A percentile compares a stretch with the other conserved stretches of the same genome.
phyloP scores from a whole-genome alignment of 2,888 invertebrate genomes.

The Meganola albula region DNA sequence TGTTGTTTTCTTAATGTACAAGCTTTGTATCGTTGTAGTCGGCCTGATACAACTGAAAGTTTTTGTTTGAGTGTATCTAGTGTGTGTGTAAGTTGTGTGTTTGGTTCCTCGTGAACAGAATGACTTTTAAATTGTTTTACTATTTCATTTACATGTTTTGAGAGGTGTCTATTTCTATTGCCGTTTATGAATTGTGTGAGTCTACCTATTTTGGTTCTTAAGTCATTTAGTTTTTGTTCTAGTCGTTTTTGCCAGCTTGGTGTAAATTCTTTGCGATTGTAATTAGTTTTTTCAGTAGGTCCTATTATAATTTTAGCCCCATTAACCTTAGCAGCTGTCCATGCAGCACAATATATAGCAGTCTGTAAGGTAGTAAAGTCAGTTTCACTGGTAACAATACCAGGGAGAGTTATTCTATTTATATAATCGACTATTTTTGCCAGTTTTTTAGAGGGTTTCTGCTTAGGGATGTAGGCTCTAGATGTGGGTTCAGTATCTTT shows the following conservation, averaged over 20 bases:
- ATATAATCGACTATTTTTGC: neutral
- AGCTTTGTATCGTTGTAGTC: neutral
- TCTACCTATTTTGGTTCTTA: neutral
- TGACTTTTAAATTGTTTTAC: neutral
- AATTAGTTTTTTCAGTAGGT: neutral
- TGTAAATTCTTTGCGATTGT: too few relatives aligned
- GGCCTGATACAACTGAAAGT: neutral
- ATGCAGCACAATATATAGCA: neutral
- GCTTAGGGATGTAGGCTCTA: neutral
- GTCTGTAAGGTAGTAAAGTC: neutral
- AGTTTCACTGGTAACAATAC: neutral
- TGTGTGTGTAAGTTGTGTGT: neutral
- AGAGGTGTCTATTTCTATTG: neutral
- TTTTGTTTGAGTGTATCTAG: conserved; percentile 4
- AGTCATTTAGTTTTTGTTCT: neutral
- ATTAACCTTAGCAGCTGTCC: neutral
- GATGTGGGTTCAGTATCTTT: neutral
- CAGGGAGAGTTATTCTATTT: neutral
- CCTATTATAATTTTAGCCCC: neutral
- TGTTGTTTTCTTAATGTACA: conserved; percentile 2
- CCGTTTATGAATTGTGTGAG: neutral
- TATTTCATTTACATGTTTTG: neutral
- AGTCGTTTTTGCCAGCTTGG: neutral
- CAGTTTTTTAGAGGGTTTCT: neutral
- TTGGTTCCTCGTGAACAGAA: neutral